These are phyloP conservation scores for Entomyzon cyanotis DNA, from an alignment of 2,113 vertebrate species.

Conservation along the genomic window DNA sequence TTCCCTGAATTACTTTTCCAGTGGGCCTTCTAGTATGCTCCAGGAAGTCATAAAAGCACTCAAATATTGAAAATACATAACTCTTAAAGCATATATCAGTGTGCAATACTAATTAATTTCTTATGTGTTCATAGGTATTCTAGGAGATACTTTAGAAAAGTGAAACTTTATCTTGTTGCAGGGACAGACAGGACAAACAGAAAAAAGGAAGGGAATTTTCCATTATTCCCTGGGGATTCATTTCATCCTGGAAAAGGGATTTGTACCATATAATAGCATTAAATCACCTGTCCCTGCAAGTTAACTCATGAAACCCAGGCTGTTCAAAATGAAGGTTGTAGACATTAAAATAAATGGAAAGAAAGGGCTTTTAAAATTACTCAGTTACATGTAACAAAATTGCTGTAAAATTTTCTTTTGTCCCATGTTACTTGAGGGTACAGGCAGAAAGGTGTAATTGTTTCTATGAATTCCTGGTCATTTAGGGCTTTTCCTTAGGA, in stretches of 20 bases:
- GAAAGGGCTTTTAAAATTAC: background rate
- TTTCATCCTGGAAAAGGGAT: constrained; percentile 6
- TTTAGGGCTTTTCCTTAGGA: background rate
- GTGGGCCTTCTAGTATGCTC: background rate
- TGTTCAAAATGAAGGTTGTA: background rate
- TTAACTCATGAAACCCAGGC: background rate
- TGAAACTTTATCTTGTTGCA: background rate
- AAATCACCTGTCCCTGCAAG: constrained; percentile 8
- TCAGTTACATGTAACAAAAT: background rate
- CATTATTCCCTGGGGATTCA: background rate
- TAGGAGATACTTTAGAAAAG: background rate
- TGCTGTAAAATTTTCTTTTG: background rate
- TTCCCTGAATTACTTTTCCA: background rate
- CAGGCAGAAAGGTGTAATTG: background rate
- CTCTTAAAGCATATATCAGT: background rate
- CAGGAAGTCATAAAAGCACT: background rate
- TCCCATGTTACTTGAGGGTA: background rate
- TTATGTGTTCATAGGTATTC: background rate
- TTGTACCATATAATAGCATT: background rate
- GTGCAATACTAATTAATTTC: background rate
- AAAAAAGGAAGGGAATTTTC: constrained; percentile 11
- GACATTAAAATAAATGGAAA: background rate
- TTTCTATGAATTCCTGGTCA: background rate
- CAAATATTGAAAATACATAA: background rate
- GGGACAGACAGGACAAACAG: background rate